Evolutionary conservation across 2,797 vertebrate genomes (phyloP).

Genomic region (Pangasius sanitwongsei): DNA sequence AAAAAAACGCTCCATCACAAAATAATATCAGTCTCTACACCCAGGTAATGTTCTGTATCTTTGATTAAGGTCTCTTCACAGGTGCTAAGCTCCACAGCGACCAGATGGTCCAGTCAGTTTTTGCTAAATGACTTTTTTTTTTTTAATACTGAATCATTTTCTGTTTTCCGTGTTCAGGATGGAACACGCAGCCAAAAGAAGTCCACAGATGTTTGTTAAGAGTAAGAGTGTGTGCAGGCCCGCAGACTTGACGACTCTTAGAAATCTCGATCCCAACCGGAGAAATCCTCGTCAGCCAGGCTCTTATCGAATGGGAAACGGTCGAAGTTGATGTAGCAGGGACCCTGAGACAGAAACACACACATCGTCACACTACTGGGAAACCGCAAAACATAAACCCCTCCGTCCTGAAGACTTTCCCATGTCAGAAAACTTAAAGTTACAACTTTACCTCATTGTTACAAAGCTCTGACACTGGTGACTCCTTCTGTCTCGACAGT

Average conservation of each 20-base stretch:
- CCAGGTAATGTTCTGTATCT: neutral
- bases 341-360: constrained; percentile 66
- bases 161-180: neutral
- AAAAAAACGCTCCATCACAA: neutral
- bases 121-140: neutral
- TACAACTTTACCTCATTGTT: neutral
- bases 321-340: constrained; percentile 82
- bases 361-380: neutral
- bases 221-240: neutral
- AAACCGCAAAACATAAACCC: too few relatives aligned
- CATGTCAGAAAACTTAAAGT: neutral
- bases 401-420: too few relatives aligned
- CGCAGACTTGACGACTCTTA: constrained; percentile 31
- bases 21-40: neutral
- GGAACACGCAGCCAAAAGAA: neutral
- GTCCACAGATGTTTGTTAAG: neutral
- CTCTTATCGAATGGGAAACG: constrained; percentile 72
- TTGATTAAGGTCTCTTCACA: neutral
- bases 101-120: neutral
- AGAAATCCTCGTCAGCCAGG: constrained; percentile 74
- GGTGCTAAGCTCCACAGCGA: neutral
- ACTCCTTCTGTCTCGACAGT: neutral
- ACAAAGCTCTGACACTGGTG: too few relatives aligned
- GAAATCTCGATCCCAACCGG: constrained; percentile 75
- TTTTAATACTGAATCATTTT: constrained; percentile 21